Evolutionary conservation across 2,113 vertebrate genomes (phyloP).

Genomic region (Anseranas semipalmata): DNA sequence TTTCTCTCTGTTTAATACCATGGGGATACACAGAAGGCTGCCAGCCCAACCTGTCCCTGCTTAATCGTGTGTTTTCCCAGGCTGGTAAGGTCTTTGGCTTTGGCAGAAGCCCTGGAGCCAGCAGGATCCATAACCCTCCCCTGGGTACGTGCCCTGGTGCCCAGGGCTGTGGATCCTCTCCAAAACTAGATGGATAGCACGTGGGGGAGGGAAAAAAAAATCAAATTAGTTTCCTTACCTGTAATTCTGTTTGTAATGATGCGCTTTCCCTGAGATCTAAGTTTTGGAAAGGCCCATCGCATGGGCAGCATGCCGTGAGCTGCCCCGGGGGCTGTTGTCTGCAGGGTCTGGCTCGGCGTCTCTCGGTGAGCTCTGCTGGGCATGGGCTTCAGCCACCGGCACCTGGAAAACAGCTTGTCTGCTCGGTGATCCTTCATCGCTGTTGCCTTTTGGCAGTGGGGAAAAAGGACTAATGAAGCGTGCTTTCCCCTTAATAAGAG

Average conservation of each 20-base stretch:
- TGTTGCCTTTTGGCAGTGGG: not conserved
- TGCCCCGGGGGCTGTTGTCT: not conserved
- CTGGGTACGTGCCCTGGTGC: not conserved
- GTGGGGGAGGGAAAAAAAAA: not conserved
- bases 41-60: not conserved
- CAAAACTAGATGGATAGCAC: not conserved
- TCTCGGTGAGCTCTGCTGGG: not conserved
- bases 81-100: not conserved
- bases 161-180: not conserved
- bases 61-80: not conserved
- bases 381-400: fast-evolving
- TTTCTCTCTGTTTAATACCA: fast-evolving
- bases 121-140: too few relatives aligned
- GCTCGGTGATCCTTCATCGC: not conserved
- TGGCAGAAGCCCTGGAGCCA: not conserved
- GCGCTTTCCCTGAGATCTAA: not conserved
- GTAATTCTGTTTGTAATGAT: not conserved
- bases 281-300: not conserved
- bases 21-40: not conserved
- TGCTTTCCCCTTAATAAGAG: not conserved
- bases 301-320: not conserved
- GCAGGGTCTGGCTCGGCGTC: not conserved
- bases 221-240: not conserved
- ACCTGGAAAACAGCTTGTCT: not conserved
- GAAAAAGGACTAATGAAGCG: not conserved